A percentile compares a stretch with the other conserved stretches of the same genome.
Evolutionary conservation across 2,797 vertebrate species (phyloP).

Genomic region (Protonibea diacanthus): DNA sequence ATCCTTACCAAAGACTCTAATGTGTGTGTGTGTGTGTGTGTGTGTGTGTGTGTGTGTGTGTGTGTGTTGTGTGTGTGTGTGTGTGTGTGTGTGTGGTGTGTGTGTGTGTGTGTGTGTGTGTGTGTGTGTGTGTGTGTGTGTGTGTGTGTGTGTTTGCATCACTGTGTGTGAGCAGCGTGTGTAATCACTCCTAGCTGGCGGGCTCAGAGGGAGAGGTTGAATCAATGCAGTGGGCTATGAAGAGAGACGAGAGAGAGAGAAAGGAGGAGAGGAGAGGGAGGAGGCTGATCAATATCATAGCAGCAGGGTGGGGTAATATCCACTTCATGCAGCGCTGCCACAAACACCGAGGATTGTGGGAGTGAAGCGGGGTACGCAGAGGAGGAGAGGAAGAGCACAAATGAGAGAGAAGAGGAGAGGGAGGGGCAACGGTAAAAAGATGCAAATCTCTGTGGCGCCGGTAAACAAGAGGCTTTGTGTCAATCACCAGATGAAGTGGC

Average conservation of each 20-base stretch:
- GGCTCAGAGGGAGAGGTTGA: slow-evolving; percentile 76
- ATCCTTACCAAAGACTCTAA: slow-evolving; percentile 53
- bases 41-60: slow-evolving; percentile 40
- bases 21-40: slow-evolving; percentile 37
- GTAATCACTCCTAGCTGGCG: slow-evolving; percentile 83
- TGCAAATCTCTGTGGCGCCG: slow-evolving; percentile 76
- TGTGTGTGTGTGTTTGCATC: slow-evolving; percentile 43
- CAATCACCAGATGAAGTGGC: slow-evolving; percentile 79
- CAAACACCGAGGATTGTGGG: slow-evolving; percentile 66
- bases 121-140: slow-evolving; percentile 27
- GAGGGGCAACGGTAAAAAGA: slow-evolving; percentile 74
- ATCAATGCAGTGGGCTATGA: slow-evolving; percentile 83
- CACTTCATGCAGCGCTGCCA: slow-evolving; percentile 76
- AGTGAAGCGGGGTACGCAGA: slow-evolving; percentile 44
- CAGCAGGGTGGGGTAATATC: slow-evolving; percentile 85
- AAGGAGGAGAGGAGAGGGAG: slow-evolving; percentile 57
- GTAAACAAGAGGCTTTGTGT: slow-evolving; percentile 83
- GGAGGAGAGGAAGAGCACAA: slow-evolving; percentile 55
- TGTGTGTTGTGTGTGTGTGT: slow-evolving; percentile 59
- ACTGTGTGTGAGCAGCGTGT: slow-evolving; percentile 75
- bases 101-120: slow-evolving; percentile 47
- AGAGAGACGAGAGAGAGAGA: slow-evolving; percentile 56
- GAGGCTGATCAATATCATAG: slow-evolving; percentile 85
- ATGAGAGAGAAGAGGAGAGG: slow-evolving; percentile 59
- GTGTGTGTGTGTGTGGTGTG: slow-evolving; percentile 73